Evolutionary conservation across 2,113 vertebrate genomes (phyloP).

Genomic region (Melanocharis versteri): DNA sequence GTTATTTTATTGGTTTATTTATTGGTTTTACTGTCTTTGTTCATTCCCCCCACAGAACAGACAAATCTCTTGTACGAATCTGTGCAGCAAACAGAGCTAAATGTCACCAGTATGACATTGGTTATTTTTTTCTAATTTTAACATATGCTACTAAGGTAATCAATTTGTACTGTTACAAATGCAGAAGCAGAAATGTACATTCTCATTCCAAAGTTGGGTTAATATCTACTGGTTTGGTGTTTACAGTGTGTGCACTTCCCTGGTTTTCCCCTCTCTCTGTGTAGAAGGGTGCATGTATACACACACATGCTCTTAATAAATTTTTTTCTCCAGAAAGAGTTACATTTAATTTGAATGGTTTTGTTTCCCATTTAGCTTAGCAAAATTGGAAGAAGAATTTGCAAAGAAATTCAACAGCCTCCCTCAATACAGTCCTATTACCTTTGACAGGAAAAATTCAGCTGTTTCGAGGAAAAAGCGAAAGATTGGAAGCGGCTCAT

Average conservation of each 20-base stretch:
- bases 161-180: neutral
- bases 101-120: neutral
- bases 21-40: neutral
- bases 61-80: neutral
- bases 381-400: constrained; percentile 97
- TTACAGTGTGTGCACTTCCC: neutral
- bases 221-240: neutral
- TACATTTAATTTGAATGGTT: constrained; percentile 48
- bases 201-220: neutral
- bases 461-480: constrained; percentile 89
- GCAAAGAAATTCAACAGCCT: constrained; percentile 99
- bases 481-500: constrained; percentile 68
- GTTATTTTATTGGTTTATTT: neutral
- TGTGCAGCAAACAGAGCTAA: neutral
- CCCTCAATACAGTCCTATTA: constrained; percentile 92
- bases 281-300: neutral
- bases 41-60: neutral
- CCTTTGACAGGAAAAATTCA: constrained; percentile 92
- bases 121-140: neutral
- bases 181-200: neutral
- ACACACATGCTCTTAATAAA: neutral
- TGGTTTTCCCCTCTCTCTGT: neutral
- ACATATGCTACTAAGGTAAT: neutral
- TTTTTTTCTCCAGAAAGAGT: neutral
- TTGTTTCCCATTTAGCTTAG: constrained; percentile 77